Evolutionary conservation across 1,140 invertebrate genomes (phyloP).

Genomic region (Hermatobates lingyangjiaoensis): DNA sequence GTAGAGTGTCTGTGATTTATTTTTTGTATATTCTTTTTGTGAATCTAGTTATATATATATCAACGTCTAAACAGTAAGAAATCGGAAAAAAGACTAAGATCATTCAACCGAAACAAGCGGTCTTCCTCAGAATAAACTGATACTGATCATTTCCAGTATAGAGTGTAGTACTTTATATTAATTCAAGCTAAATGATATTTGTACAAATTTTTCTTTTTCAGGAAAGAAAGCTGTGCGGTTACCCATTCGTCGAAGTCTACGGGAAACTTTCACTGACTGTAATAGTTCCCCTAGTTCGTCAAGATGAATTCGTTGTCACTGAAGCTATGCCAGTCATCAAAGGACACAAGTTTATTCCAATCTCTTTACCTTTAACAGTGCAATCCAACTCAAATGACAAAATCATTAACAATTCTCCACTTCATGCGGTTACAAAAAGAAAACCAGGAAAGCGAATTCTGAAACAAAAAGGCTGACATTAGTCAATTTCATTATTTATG

Average conservation of each 20-base stretch:
- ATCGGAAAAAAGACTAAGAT: not conserved
- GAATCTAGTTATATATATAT: not conserved
- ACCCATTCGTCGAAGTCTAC: constrained; percentile 10
- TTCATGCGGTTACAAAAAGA: no score
- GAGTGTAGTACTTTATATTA: not conserved
- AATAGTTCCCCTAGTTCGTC: constrained; percentile 6
- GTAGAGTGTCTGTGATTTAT: no score
- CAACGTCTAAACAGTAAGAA: not conserved
- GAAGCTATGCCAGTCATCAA: constrained; percentile 7
- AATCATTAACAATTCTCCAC: no score
- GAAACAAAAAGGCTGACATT: no score
- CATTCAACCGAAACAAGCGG: not conserved
- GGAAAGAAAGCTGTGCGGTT: constrained; percentile 9
- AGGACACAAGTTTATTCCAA: no score
- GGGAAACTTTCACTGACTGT: constrained; percentile 1
- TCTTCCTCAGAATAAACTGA: not conserved
- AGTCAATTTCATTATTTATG: no score
- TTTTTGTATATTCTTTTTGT: no score
- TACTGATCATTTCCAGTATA: not conserved
- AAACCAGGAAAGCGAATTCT: no score
- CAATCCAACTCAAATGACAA: no score
- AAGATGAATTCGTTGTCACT: constrained; percentile 11
- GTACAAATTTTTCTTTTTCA: not conserved
- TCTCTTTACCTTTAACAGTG: no score
- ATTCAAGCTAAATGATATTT: not conserved